phyloP scores from a whole-genome alignment of 1,140 invertebrate genomes.

The Eriocheir sinensis region DNA sequence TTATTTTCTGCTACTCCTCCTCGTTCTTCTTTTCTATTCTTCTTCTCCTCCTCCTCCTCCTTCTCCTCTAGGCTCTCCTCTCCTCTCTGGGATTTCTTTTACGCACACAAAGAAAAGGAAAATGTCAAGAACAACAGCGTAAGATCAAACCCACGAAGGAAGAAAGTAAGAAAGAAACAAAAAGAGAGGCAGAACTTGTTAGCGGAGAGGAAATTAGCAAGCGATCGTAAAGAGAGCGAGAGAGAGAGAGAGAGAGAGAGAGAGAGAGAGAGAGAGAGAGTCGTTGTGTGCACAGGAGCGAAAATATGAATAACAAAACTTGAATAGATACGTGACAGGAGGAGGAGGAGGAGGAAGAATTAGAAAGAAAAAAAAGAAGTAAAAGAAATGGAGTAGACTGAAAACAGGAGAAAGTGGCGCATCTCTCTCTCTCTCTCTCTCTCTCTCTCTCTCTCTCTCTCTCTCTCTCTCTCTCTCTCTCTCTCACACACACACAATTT shows the following conservation, averaged over 20 bases:
- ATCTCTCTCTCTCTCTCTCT: too few species aligned
- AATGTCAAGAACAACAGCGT: too few species aligned
- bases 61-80: too few species aligned
- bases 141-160: neutral
- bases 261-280: conserved; percentile 43
- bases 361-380: neutral
- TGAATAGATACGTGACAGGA: neutral
- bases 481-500: neutral
- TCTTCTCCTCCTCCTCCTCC: too few species aligned
- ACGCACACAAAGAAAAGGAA: neutral
- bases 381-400: neutral
- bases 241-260: conserved; percentile 7
- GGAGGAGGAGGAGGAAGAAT: neutral
- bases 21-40: too few species aligned
- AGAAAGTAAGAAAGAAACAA: neutral
- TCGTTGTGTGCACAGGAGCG: neutral
- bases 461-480: neutral
- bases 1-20: too few species aligned
- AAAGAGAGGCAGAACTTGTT: neutral
- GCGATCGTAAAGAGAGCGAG: neutral
- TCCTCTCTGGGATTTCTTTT: too few species aligned
- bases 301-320: neutral
- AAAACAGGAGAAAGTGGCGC: neutral
- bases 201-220: neutral
- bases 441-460: neutral